These are phyloP conservation scores for Tenualosa ilisha DNA, from an alignment of 2,797 vertebrate genomes.

Conservation along the genomic window DNA sequence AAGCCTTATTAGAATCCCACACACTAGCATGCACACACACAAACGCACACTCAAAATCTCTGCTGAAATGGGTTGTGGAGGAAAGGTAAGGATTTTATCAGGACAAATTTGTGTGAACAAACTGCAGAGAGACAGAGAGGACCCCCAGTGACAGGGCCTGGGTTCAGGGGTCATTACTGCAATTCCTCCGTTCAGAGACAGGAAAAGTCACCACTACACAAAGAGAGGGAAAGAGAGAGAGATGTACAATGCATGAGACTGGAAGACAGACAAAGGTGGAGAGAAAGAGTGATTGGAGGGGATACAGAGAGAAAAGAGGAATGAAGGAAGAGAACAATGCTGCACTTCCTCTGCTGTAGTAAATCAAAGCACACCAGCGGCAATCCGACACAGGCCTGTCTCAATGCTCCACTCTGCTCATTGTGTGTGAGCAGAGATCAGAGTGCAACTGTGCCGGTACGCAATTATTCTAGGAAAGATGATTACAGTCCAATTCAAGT, in stretches of 20 bases:
- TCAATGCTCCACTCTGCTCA: not conserved
- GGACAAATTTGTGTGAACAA: constrained; percentile 18
- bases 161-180: constrained; percentile 33
- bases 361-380: not conserved
- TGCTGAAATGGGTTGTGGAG: not conserved
- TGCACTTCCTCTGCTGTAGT: not conserved
- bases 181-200: constrained; percentile 33
- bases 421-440: constrained; percentile 1
- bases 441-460: not conserved
- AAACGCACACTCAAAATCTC: not conserved
- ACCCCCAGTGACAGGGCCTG: constrained; percentile 30
- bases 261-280: not conserved
- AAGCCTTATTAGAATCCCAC: constrained; percentile 30
- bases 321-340: not conserved
- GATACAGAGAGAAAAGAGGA: not conserved
- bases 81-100: constrained; percentile 14
- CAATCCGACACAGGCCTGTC: not conserved
- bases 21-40: not conserved
- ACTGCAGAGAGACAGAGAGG: constrained; percentile 17
- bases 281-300: not conserved
- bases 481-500: constrained; percentile 15
- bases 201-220: constrained; percentile 31
- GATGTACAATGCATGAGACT: not conserved
- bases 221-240: constrained; percentile 13
- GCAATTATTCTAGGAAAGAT: not conserved